Conservation (phyloP, 53 echinoderm and acorn worm species). For the Pentamera pediparva region DNA sequence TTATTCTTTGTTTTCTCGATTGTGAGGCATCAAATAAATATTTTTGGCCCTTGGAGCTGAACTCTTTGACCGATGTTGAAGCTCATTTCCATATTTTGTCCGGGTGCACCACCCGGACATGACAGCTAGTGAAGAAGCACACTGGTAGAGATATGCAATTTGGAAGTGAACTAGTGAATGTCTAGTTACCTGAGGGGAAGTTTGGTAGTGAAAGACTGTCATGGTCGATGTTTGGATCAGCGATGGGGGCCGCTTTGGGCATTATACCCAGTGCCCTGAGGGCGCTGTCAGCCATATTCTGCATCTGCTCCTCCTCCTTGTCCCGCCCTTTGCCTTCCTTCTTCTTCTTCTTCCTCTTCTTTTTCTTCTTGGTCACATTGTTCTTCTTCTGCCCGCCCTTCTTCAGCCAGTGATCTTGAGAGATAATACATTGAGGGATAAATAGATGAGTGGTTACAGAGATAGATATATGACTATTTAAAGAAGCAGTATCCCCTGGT, state of each 20-base stretch:
- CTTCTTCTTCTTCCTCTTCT: conserved; percentile 54
- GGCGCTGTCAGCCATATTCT: conserved; percentile 64
- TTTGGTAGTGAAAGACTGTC: neutral
- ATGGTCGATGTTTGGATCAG: neutral
- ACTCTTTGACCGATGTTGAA: too few relatives aligned
- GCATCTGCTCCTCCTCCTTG: conserved; percentile 50
- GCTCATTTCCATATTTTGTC: neutral
- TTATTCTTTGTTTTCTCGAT: too few relatives aligned
- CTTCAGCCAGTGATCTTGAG: conserved; percentile 84
- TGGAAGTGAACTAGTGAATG: too few relatives aligned
- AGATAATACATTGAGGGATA: too few relatives aligned
- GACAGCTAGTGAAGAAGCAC: too few relatives aligned
- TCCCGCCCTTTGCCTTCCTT: conserved; percentile 45
- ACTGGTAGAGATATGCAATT: too few relatives aligned
- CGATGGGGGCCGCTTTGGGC: conserved; percentile 37
- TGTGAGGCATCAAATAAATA: too few relatives aligned
- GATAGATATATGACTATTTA: too few relatives aligned
- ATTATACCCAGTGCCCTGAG: conserved; percentile 73
- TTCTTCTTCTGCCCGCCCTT: conserved; percentile 51
- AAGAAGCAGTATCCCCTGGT: too few relatives aligned
- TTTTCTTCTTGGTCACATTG: conserved; percentile 49
- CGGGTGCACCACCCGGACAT: neutral
- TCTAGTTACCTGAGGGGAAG: conserved; percentile 9
- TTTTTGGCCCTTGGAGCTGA: too few relatives aligned
- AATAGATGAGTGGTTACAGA: too few relatives aligned